A percentile compares a stretch with the other conserved stretches of the same genome.
phyloP scores from a whole-genome alignment of 2,113 vertebrate species.

The Dromaius novaehollandiae region DNA sequence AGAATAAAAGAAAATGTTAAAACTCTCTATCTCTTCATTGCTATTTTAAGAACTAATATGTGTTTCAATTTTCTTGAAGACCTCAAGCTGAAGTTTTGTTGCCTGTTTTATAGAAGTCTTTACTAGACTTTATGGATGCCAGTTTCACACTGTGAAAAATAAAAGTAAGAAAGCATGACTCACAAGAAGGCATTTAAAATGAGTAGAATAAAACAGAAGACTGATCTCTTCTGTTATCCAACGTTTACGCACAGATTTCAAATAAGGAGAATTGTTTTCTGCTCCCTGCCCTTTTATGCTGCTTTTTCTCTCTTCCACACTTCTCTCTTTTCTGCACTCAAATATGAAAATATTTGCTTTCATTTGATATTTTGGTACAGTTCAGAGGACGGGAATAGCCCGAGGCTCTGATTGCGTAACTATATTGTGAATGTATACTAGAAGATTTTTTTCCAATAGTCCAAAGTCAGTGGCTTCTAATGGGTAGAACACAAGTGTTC shows the following conservation, averaged over 20 bases:
- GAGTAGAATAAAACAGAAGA: not conserved
- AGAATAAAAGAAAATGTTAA: not conserved
- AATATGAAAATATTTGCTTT: not conserved
- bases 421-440: not conserved
- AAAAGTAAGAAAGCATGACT: not conserved
- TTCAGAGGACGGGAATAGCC: not conserved
- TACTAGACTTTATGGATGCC: not conserved
- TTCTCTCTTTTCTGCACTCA: not conserved
- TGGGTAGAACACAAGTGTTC: not conserved
- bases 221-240: not conserved
- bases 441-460: not conserved
- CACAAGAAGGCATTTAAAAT: conserved; percentile 1
- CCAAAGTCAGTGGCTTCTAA: not conserved
- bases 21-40: not conserved
- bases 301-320: not conserved
- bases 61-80: conserved; percentile 1
- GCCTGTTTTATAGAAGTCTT: not conserved
- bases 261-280: not conserved
- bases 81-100: not conserved
- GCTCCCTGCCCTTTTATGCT: not conserved
- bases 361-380: not conserved
- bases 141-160: not conserved
- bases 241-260: not conserved
- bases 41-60: not conserved
- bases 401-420: not conserved